Percentiles rank a stretch among this genome's conserved stretches.
Evolutionary conservation across 2,888 invertebrate genomes (phyloP).

Genomic region (Idaea aversata): DNA sequence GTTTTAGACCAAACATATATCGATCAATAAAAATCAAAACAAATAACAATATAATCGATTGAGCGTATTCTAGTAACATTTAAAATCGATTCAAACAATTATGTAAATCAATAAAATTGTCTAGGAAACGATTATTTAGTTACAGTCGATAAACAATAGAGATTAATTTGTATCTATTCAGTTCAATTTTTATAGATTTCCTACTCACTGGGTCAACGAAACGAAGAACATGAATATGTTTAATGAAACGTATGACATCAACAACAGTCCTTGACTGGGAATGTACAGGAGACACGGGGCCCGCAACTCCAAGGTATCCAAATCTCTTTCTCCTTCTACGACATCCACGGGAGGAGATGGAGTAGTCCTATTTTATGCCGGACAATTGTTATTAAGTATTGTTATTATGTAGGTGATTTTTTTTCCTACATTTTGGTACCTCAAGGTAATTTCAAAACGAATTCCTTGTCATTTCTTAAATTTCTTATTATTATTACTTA

Average conservation of each 20-base stretch:
- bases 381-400: too few relatives aligned
- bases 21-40: slow-evolving; percentile 32
- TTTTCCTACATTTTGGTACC: too few relatives aligned
- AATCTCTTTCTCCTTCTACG: too few relatives aligned
- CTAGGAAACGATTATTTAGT: slow-evolving; percentile 49
- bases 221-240: neutral
- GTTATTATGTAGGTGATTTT: too few relatives aligned
- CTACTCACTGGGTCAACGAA: neutral
- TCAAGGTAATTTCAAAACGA: too few relatives aligned
- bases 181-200: neutral
- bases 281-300: neutral
- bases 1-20: slow-evolving; percentile 10
- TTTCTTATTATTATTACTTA: too few relatives aligned
- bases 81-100: slow-evolving; percentile 35
- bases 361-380: too few relatives aligned
- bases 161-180: slow-evolving; percentile 9
- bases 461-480: too few relatives aligned
- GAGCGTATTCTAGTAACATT: slow-evolving; percentile 33
- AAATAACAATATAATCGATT: slow-evolving; percentile 33
- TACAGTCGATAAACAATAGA: slow-evolving; percentile 38
- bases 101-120: slow-evolving; percentile 39
- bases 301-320: too few relatives aligned
- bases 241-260: neutral
- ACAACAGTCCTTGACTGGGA: neutral
- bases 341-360: too few relatives aligned